Evolutionary conservation across 2,888 invertebrate species (phyloP).

Genomic region (Heteropelma amictum): DNA sequence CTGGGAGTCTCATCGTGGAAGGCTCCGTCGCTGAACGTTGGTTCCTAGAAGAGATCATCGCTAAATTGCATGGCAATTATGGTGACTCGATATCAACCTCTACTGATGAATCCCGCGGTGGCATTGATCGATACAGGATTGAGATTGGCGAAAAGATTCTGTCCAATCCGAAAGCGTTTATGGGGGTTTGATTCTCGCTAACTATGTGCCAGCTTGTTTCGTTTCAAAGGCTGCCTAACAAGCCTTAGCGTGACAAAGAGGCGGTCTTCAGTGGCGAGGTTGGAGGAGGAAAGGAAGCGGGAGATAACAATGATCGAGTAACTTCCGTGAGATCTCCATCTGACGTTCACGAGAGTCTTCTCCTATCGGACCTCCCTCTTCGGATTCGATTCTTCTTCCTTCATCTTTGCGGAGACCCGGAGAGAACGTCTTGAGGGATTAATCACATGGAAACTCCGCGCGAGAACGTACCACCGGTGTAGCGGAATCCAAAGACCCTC

Average conservation of each 20-base stretch:
- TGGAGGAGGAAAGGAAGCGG: background rate
- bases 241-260: background rate
- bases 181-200: background rate
- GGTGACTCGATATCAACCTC: background rate
- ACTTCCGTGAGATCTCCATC: background rate
- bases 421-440: conserved; percentile 24
- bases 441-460: background rate
- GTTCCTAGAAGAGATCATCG: background rate
- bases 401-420: background rate
- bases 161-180: background rate
- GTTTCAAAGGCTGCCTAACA: too few relatives aligned
- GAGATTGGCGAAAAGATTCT: background rate
- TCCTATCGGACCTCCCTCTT: background rate
- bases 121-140: background rate
- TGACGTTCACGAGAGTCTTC: background rate
- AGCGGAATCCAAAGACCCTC: too few relatives aligned
- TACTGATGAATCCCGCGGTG: background rate
- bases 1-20: too few relatives aligned
- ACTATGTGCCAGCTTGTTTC: background rate
- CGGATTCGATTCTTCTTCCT: background rate
- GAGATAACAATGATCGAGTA: background rate
- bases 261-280: background rate
- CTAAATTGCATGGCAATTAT: too few relatives aligned
- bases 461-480: too few relatives aligned
- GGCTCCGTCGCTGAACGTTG: background rate